Percentiles rank a stretch among this genome's conserved stretches.
phyloP scores from a whole-genome alignment of 1,140 invertebrate species.

The Mactra quadrangularis region DNA sequence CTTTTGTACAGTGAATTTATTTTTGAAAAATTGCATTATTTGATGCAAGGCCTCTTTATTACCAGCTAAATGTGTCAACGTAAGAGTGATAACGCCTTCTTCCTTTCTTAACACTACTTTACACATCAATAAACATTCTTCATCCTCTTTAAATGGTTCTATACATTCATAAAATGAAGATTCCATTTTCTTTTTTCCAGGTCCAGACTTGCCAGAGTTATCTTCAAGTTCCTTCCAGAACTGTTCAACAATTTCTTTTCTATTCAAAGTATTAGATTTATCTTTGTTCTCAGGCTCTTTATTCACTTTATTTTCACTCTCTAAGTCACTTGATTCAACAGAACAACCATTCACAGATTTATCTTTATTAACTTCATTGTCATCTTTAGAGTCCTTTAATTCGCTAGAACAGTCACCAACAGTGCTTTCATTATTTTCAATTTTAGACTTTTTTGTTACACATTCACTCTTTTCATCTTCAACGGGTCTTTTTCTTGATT shows the following conservation, averaged over 20 bases:
- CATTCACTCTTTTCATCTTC: neutral
- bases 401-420: too few species aligned
- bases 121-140: conserved; percentile 67
- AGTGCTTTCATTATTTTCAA: neutral
- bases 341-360: neutral
- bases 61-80: conserved; percentile 69
- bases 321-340: neutral
- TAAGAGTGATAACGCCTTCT: conserved; percentile 60
- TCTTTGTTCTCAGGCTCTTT: neutral
- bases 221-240: conserved; percentile 43
- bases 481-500: neutral
- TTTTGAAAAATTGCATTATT: conserved; percentile 72
- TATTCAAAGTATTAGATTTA: conserved; percentile 13
- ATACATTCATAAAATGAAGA: conserved; percentile 22
- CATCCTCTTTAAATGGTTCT: conserved; percentile 48
- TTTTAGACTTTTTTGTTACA: neutral
- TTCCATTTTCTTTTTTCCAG: neutral
- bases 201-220: neutral
- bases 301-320: neutral
- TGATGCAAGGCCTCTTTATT: conserved; percentile 71
- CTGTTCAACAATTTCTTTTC: conserved; percentile 13
- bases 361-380: neutral
- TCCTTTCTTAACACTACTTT: conserved; percentile 66
- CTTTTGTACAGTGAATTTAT: conserved; percentile 57
- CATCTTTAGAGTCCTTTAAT: neutral